phyloP scores from a whole-genome alignment of 2,888 invertebrate species.

The Gastracanthus pulcherrimus region DNA sequence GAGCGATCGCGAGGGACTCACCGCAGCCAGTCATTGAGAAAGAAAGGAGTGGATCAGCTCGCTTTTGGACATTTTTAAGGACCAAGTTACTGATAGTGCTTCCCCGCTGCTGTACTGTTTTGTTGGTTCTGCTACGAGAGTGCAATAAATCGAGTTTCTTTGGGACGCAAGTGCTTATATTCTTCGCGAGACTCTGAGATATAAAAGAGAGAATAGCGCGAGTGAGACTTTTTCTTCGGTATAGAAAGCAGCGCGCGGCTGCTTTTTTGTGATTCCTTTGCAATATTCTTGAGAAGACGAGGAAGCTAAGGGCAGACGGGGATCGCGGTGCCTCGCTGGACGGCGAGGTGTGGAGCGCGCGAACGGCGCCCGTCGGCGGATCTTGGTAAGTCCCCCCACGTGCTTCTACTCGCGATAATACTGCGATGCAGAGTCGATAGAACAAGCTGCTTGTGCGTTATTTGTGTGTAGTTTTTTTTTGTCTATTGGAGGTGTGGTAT shows the following conservation, averaged over 20 bases:
- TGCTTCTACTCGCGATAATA: no score
- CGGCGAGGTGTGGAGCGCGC: constrained; percentile 40
- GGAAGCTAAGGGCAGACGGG: neutral
- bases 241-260: neutral
- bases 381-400: constrained; percentile 68
- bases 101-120: no score
- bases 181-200: neutral
- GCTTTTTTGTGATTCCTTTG: neutral
- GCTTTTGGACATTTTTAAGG: no score
- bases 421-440: no score
- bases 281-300: neutral
- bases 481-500: no score
- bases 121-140: neutral
- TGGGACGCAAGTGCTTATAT: neutral
- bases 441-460: no score
- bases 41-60: no score
- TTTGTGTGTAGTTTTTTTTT: no score
- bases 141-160: neutral
- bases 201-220: neutral
- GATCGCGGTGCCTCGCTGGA: constrained; percentile 4
- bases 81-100: no score
- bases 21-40: no score
- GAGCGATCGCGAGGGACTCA: no score
- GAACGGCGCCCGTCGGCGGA: constrained; percentile 72
- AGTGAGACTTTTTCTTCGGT: neutral